phyloP scores from a whole-genome alignment of 2,797 vertebrate genomes.

The Aulostomus chinensis region DNA sequence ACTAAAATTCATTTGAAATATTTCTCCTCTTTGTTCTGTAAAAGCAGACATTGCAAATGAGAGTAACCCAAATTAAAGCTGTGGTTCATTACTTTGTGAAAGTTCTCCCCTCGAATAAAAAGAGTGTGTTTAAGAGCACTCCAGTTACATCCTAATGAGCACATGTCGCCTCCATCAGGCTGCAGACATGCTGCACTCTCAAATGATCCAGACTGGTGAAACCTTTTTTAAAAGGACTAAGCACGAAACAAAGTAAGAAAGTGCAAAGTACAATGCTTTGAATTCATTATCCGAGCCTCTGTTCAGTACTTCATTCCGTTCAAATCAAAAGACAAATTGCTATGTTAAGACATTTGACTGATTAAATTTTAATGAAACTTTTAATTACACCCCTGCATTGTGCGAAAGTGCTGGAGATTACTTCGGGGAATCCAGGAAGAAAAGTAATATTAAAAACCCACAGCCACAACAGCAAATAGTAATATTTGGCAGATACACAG shows the following conservation, averaged over 20 bases:
- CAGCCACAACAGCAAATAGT: slow-evolving; percentile 17
- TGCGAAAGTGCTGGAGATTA: slow-evolving; percentile 22
- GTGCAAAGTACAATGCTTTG: slow-evolving; percentile 7
- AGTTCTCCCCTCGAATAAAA: slow-evolving; percentile 38
- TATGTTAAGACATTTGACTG: slow-evolving; percentile 37
- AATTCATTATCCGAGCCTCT: slow-evolving; percentile 36
- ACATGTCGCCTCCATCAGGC: slow-evolving; percentile 51
- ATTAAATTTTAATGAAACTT: slow-evolving; percentile 64
- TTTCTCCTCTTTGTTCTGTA: no score
- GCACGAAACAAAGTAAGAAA: slow-evolving; percentile 22
- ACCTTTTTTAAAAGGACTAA: slow-evolving; percentile 1
- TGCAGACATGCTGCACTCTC: slow-evolving; percentile 26
- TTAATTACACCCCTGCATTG: slow-evolving; percentile 58
- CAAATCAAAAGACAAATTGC: slow-evolving; percentile 43
- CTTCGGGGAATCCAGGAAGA: slow-evolving; percentile 32
- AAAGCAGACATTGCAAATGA: not conserved
- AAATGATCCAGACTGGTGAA: slow-evolving; percentile 30
- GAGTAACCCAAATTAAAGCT: slow-evolving; percentile 31
- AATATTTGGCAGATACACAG: slow-evolving; percentile 44
- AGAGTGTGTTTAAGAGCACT: slow-evolving; percentile 53
- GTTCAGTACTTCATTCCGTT: slow-evolving; percentile 39
- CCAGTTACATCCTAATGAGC: slow-evolving; percentile 68
- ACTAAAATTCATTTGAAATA: no score
- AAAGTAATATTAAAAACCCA: slow-evolving; percentile 58
- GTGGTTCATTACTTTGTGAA: slow-evolving; percentile 32